These are phyloP conservation scores for Thereva unica DNA, from an alignment of 2,888 invertebrate genomes.

Conservation along the genomic window DNA sequence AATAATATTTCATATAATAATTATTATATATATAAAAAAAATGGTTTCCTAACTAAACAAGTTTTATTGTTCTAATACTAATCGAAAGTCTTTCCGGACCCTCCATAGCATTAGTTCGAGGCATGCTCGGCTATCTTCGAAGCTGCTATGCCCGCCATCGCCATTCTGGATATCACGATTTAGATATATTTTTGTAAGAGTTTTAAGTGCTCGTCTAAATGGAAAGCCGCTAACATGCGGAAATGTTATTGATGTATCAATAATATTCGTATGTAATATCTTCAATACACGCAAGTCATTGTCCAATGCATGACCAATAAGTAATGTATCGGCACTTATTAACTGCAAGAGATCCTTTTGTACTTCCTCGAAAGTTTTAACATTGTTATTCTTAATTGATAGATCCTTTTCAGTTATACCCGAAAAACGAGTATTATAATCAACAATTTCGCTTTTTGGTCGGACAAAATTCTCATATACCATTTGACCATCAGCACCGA, in stretches of 20 bases:
- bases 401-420: constrained; percentile 78
- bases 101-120: constrained; percentile 86
- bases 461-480: constrained; percentile 85
- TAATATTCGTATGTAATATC: constrained; percentile 78
- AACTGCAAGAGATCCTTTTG: constrained; percentile 84
- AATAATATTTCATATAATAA: no score
- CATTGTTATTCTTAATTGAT: constrained; percentile 61
- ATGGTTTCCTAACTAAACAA: no score
- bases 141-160: constrained; percentile 82
- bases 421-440: constrained; percentile 94
- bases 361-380: constrained; percentile 74
- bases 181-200: constrained; percentile 72
- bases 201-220: constrained; percentile 79
- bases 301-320: constrained; percentile 94
- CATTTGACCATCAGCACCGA: constrained; percentile 71
- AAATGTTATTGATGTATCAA: constrained; percentile 89
- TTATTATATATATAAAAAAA: no score
- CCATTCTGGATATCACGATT: constrained; percentile 80
- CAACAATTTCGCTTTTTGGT: constrained; percentile 81
- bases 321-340: constrained; percentile 79
- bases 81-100: constrained; percentile 62
- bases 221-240: constrained; percentile 86
- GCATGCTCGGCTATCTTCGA: constrained; percentile 89
- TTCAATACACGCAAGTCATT: constrained; percentile 88
- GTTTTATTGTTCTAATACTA: no score